These are phyloP conservation scores for Bos javanicus DNA, from an alignment of 2,113 vertebrate genomes.

Conservation along the genomic window DNA sequence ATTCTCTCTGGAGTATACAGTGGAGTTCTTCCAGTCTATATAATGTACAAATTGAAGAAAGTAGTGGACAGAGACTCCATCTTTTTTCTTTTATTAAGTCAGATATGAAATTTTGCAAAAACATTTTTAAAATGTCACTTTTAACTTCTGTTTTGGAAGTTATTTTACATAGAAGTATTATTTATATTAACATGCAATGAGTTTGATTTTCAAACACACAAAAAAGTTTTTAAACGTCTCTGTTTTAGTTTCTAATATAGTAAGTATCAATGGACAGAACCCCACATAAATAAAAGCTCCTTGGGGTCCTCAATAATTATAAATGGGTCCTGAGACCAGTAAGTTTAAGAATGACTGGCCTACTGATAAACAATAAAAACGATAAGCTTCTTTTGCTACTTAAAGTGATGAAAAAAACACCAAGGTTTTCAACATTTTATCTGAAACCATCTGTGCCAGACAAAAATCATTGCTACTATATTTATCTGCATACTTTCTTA, in stretches of 20 bases:
- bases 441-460: conserved; percentile 37
- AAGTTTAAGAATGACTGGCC: conserved; percentile 18
- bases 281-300: background rate
- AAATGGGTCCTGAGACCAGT: background rate
- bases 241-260: background rate
- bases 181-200: background rate
- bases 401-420: background rate
- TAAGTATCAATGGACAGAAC: background rate
- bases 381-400: background rate
- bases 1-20: background rate
- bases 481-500: conserved; percentile 32
- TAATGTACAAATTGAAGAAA: background rate
- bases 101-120: background rate
- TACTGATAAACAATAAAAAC: background rate
- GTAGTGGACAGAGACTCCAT: background rate
- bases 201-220: conserved; percentile 16
- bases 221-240: background rate
- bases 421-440: conserved; percentile 18
- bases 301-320: background rate
- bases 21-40: background rate
- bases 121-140: background rate
- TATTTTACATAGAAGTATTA: conserved; percentile 11
- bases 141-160: background rate
- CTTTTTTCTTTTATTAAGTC: background rate
- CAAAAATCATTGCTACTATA: conserved; percentile 24